Evolutionary conservation across 2,797 vertebrate species (phyloP), one percentile per base, ranked within the genome.

Genomic region (Phylloscopus collybita): DNA sequence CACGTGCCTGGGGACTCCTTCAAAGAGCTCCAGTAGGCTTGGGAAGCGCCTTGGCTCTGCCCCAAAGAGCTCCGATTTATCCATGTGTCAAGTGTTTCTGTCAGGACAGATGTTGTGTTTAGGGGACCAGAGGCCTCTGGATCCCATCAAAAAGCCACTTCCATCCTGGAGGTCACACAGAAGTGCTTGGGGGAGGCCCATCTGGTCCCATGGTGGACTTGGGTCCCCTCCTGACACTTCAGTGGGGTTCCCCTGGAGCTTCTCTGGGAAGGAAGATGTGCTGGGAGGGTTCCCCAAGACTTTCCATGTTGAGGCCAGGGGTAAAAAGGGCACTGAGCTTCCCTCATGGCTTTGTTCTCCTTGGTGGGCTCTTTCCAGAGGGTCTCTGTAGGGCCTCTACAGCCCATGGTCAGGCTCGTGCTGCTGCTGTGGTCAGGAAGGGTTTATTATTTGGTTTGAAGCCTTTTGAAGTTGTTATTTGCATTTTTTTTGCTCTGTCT

Each of bases 1-100:
- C 80, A 32, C 16, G 38, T 93, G 92, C 62, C 44, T 84, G 76
- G 61, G 2, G 3, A 23, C 80, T 84, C 78, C 73, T 95, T 96
- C 86, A 95, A 96, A 96, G 95, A 86, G 54, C 91, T 92, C 88
- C 92, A 88, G 86, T 69, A 61, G 83, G 32, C 51, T 92, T 72
- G 74, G 72, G 84, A 86, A 72, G 84, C 26, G 5, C 76, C 59
- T 81, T 96, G 96, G 95, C 95, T 86, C 73, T 93, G 84, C 74
- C 91, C 92, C 91, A 95, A 62, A 74, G 57, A 62, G 42, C 72
- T 80, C 72, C 3, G 13, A 59, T 84, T 65, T 86, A 69, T 84
- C 84, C 86, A 51, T 54, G 91, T 86, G 83, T 86, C 88, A 59
- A 59, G 61, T 59, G 32, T 71, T 84, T 83, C 83, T 96, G 83